Evolutionary conservation across 1,140 invertebrate species (phyloP).

Genomic region (Ips typographus): DNA sequence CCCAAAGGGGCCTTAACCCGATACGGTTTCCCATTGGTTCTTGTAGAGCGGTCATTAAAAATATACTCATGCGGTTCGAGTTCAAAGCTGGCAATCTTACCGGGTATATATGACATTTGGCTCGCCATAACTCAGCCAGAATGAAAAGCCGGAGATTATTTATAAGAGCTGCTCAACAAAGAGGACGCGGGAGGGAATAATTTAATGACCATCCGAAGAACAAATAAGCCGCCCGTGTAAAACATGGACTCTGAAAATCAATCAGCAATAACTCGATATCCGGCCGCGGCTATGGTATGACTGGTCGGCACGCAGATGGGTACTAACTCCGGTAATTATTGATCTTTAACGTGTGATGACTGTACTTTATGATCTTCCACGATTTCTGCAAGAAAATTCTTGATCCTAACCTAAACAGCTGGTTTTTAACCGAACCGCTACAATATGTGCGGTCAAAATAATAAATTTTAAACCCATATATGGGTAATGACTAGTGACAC

Average conservation of each 20-base stretch:
- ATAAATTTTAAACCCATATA: too few species aligned
- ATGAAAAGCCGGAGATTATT: conserved; percentile 31
- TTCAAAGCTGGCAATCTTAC: conserved; percentile 8
- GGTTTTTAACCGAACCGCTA: too few species aligned
- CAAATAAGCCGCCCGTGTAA: conserved; percentile 45
- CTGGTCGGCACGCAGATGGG: conserved; percentile 34
- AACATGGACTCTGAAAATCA: conserved; percentile 45
- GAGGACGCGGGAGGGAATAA: conserved; percentile 43
- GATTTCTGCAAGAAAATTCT: too few species aligned
- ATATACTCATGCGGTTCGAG: conserved; percentile 13
- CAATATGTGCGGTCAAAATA: too few species aligned
- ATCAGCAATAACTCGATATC: conserved; percentile 46
- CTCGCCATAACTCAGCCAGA: conserved; percentile 39
- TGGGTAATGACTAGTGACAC: too few species aligned
- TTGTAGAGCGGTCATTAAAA: conserved; percentile 3
- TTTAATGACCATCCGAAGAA: conserved; percentile 45
- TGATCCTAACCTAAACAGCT: too few species aligned
- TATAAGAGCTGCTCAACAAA: conserved; percentile 35
- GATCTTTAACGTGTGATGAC: too few species aligned
- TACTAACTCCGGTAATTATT: conserved; percentile 1
- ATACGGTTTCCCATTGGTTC: conserved; percentile 9
- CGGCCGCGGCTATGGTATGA: conserved; percentile 16
- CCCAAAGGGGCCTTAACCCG: not conserved
- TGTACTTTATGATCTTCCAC: too few species aligned
- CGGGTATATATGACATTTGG: conserved; percentile 21